Evolutionary conservation across 2,888 invertebrate species (phyloP), one percentile per base, ranked within the genome.

Genomic region (Cylindroiulus punctatus): DNA sequence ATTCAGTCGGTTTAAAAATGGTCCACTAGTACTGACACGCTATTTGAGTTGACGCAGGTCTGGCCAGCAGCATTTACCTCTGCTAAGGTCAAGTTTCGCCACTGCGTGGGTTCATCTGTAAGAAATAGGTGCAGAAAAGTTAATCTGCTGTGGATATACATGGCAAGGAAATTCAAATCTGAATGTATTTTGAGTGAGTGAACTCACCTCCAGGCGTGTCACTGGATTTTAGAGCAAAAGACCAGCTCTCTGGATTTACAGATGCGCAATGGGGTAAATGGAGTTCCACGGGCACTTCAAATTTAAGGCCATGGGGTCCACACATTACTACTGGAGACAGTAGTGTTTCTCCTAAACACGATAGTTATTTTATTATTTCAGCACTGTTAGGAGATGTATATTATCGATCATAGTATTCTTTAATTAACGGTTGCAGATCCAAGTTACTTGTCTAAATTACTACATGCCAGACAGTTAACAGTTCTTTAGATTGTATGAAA

Each of bases 281-380:
- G 86, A 98, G 93, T 89, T 98, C 97, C 90, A 98, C 97, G 85
- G 98, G 97, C 90, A 94, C 94, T 87, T 94, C 92, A 92, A 98
- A 98, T 91, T 95, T 95, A 89, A 97, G 93, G 88, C 98, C 93
- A 92, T 97, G 97, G 36, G 98, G 98, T 88, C 98, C 98, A 92
- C 98, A 98, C 96, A 98, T 97, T 90, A 98, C 97, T 90, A 98
- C 93, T 87, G 98, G 98, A 90, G 97, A 97, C 89, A 98, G 93
- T 93, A 98, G 94, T 88, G 96, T 96, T 93, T 98, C 98, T 94
- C 97, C 97, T 97, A 91, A 12, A 91, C 89, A 89, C 87, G 88
- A 40, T 65, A 86, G 22, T 32, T 86, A 26, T 30, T 84, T 36
- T 42, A 19, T 76, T 87, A 87, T 12, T 3, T 17, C 14, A 14